Percentiles rank a stretch among this genome's conserved stretches.
Evolutionary conservation across 2,797 vertebrate genomes (phyloP).

Genomic region (Varecia variegata): DNA sequence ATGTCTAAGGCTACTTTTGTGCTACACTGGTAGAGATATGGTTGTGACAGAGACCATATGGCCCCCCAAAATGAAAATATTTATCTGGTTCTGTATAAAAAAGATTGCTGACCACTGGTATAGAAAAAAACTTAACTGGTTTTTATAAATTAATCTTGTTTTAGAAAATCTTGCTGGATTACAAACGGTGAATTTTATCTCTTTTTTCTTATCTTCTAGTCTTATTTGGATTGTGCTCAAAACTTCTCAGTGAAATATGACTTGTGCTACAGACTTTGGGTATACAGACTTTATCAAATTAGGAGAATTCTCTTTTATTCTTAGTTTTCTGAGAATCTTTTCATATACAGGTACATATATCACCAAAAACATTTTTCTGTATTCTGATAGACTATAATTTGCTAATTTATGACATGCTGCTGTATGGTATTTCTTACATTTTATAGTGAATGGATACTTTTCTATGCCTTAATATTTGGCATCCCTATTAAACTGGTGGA

Average conservation of each 20-base stretch:
- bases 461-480: background rate
- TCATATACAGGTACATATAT: background rate
- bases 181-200: background rate
- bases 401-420: background rate
- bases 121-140: background rate
- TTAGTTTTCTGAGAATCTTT: slow-evolving; percentile 30
- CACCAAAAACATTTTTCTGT: background rate
- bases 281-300: background rate
- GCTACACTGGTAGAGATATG: background rate
- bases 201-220: background rate
- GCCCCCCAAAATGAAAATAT: background rate
- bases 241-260: slow-evolving; percentile 13
- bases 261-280: background rate
- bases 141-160: slow-evolving; percentile 1
- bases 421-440: background rate
- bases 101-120: background rate
- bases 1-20: background rate
- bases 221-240: background rate
- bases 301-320: background rate
- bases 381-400: background rate
- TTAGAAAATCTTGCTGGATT: background rate
- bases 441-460: background rate
- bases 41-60: background rate
- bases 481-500: background rate
- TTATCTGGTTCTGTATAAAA: background rate